Percentiles rank a stretch among this genome's conserved stretches.
These are phyloP conservation scores for Capreolus pygargus DNA, from an alignment of 2,113 vertebrate genomes.

Conservation along the genomic window DNA sequence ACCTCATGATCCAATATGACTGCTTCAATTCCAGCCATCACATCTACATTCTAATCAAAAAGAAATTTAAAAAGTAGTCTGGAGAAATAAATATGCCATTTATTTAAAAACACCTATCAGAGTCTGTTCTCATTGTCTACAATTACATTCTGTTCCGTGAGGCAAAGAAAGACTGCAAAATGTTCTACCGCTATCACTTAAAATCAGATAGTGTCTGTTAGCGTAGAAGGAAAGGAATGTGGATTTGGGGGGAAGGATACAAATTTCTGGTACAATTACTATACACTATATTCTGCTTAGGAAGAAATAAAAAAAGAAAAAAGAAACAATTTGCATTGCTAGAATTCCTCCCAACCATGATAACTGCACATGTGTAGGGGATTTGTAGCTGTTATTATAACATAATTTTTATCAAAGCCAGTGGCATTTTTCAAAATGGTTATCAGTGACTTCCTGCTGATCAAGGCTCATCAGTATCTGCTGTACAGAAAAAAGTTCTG, in stretches of 20 bases:
- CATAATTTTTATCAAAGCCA: conserved; percentile 39
- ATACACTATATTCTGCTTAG: not conserved
- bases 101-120: not conserved
- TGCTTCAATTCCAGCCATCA: not conserved
- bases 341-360: not conserved
- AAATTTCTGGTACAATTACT: not conserved
- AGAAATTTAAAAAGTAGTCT: not conserved
- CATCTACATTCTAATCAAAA: not conserved
- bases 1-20: not conserved
- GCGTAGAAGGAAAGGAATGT: not conserved
- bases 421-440: conserved; percentile 34
- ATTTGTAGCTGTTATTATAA: conserved; percentile 38
- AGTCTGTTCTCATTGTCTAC: not conserved
- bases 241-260: not conserved
- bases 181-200: not conserved
- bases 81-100: not conserved
- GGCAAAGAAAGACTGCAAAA: not conserved
- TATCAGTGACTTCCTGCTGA: conserved; percentile 17
- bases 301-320: not conserved
- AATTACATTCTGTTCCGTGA: not conserved
- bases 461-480: not conserved
- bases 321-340: not conserved
- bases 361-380: not conserved
- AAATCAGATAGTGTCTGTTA: not conserved
- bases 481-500: conserved; percentile 31